Base-by-base conservation (phyloP, 2,888 invertebrate species). In the Tinea semifulvella region DNA sequence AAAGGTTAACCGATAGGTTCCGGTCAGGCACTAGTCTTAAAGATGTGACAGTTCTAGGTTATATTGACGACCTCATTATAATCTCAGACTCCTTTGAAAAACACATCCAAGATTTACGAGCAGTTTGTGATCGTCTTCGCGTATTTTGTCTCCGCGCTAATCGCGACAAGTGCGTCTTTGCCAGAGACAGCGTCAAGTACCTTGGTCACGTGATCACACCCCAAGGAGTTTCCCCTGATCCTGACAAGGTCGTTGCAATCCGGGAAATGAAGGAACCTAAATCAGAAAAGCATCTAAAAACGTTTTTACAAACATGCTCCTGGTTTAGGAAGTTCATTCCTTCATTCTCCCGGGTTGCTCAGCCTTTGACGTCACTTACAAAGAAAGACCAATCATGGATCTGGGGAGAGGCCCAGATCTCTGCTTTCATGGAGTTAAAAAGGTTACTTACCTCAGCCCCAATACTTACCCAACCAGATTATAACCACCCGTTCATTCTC, bases 51-150 rank as follows among this genome's bases (percentile, higher is more conserved):
- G 17, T 54, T 1, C 43, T 59, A 2, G 52, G 49, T 0, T 65
- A 62, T 43, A 22, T 61, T 0, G 63, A 64, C 50, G 61, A 63
- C 43, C 28, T 64, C 1, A 45, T 58, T 1, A 45, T 63, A 0
- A 51, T 58, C 1, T 59, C 59, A 1, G 45, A 39, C 2, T 27
- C 45, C n/a, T 54, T 52, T 14, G 39, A 52, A 8, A 4, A 44
- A 3, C 58, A 62, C 46, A 42, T 62, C 1, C 4, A 20, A 1
- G 57, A 63, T 42, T 43, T 64, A 3, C 4, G 47, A 3, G 28
- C 44, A 2, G 50, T 58, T 3, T 57, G 58, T 18, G 48, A 55
- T 0, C 45, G 51, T 4, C 47, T 60, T n/a, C 42, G 51, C 18
- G 17, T 47, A 1, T 58, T 53, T 40, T 56, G 54, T 2, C 48